A percentile compares a stretch with the other conserved stretches of the same genome.
phyloP scores from a whole-genome alignment of 2,797 vertebrate species.

The Enteromius thamalakanensis region DNA sequence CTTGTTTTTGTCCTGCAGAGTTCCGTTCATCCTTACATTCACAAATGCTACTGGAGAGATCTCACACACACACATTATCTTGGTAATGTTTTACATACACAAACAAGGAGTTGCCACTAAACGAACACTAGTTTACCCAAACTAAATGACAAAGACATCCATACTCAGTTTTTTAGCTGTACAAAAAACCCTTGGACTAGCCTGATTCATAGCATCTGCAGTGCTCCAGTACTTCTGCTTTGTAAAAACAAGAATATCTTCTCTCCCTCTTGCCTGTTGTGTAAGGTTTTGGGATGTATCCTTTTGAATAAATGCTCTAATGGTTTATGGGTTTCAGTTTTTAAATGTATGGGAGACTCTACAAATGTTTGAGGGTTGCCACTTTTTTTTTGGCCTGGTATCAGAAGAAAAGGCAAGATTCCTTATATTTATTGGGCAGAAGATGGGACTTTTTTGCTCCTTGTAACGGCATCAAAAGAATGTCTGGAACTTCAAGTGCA shows the following conservation, averaged over 20 bases:
- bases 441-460: constrained; percentile 43
- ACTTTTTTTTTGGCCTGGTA: constrained; percentile 39
- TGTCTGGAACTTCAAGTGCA: constrained; percentile 13
- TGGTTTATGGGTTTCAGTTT: constrained; percentile 48
- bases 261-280: constrained; percentile 35
- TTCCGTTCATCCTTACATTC: constrained; percentile 39
- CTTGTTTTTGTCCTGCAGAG: constrained; percentile 33
- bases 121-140: constrained; percentile 19
- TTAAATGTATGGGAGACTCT: constrained; percentile 45
- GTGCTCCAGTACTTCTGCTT: constrained; percentile 38
- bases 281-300: constrained; percentile 26
- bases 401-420: constrained; percentile 37
- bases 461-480: constrained; percentile 31
- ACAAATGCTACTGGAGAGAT: constrained; percentile 34
- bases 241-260: constrained; percentile 39
- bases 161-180: constrained; percentile 43
- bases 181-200: constrained; percentile 35
- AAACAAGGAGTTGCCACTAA: constrained; percentile 33
- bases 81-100: constrained; percentile 11
- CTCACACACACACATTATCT: constrained; percentile 62
- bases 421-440: constrained; percentile 28
- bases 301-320: constrained; percentile 51
- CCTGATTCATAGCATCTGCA: constrained; percentile 34
- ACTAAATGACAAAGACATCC: constrained; percentile 48
- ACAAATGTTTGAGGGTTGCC: constrained; percentile 30